Conservation (phyloP, 1,140 invertebrate genomes). For the Polypedilum vanderplanki region DNA sequence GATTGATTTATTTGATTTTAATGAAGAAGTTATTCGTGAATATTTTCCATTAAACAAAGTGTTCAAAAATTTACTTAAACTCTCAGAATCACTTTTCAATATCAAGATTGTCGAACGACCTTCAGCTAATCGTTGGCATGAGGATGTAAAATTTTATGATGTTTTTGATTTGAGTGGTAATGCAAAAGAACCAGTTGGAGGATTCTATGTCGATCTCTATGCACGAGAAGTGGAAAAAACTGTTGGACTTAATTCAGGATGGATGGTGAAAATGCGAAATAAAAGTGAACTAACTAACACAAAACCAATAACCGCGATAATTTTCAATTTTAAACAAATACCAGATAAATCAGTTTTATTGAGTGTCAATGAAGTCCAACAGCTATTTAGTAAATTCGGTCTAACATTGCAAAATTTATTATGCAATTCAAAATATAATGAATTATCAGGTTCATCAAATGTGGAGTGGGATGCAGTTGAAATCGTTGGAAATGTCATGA, state of each 20-base stretch:
- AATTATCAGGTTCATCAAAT: conserved; percentile 74
- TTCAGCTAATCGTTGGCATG: conserved; percentile 65
- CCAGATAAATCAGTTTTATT: conserved; percentile 62
- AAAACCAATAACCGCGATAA: conserved; percentile 67
- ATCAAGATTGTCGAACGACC: conserved; percentile 68
- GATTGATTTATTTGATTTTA: conserved; percentile 55
- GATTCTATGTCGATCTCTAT: conserved; percentile 80
- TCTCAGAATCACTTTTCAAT: conserved; percentile 71
- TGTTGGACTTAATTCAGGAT: conserved; percentile 53
- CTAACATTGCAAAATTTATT: conserved; percentile 74
- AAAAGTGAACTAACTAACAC: conserved; percentile 53
- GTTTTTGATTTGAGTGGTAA: conserved; percentile 61
- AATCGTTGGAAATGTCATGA: conserved; percentile 72
- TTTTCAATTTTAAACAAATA: conserved; percentile 70
- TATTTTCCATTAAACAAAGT: conserved; percentile 80
- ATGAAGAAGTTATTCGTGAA: conserved; percentile 63
- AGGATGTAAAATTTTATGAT: conserved; percentile 77
- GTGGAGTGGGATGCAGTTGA: conserved; percentile 87
- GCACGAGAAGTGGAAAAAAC: conserved; percentile 57
- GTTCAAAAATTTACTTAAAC: conserved; percentile 62
- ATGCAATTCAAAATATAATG: conserved; percentile 69
- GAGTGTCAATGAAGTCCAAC: conserved; percentile 64
- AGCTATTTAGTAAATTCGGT: conserved; percentile 79
- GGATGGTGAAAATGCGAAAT: conserved; percentile 60
- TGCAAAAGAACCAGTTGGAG: conserved; percentile 57